These are phyloP conservation scores for Akabosia matsudoensis DNA, from an alignment of 1,140 invertebrate genomes.

Conservation along the genomic window DNA sequence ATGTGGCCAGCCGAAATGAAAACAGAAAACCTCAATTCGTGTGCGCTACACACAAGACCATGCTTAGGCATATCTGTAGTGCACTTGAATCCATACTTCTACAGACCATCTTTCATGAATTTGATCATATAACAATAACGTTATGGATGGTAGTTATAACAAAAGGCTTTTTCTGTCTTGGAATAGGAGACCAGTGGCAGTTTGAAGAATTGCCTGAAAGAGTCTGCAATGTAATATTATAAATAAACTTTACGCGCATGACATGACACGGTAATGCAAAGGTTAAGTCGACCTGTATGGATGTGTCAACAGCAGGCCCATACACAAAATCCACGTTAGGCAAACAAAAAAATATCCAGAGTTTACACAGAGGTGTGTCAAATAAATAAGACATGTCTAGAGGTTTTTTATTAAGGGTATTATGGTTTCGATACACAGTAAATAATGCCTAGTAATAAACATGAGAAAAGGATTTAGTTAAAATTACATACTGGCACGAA, in stretches of 20 bases:
- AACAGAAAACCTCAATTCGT: no score
- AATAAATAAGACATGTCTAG: neutral
- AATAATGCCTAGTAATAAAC: constrained; percentile 12
- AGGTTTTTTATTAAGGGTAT: constrained; percentile 12
- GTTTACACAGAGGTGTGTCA: constrained; percentile 8
- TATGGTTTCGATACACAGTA: constrained; percentile 4
- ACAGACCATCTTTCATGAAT: neutral
- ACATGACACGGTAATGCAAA: neutral
- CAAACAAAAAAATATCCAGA: neutral
- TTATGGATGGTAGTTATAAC: neutral
- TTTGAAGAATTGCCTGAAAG: neutral
- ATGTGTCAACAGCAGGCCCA: constrained; percentile 4
- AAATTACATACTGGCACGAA: constrained; percentile 22
- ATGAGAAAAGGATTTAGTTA: neutral
- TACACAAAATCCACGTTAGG: no score
- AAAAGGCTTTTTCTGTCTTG: neutral
- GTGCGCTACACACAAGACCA: no score
- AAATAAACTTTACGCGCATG: neutral
- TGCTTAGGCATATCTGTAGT: no score
- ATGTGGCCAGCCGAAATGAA: neutral
- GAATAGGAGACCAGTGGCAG: neutral
- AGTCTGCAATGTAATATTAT: neutral
- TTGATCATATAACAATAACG: neutral
- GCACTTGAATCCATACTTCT: neutral
- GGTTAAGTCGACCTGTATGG: neutral